Percentiles rank a stretch among this genome's conserved stretches.
phyloP scores from a whole-genome alignment of 2,797 vertebrate genomes.

The Enteromius paludinosus region DNA sequence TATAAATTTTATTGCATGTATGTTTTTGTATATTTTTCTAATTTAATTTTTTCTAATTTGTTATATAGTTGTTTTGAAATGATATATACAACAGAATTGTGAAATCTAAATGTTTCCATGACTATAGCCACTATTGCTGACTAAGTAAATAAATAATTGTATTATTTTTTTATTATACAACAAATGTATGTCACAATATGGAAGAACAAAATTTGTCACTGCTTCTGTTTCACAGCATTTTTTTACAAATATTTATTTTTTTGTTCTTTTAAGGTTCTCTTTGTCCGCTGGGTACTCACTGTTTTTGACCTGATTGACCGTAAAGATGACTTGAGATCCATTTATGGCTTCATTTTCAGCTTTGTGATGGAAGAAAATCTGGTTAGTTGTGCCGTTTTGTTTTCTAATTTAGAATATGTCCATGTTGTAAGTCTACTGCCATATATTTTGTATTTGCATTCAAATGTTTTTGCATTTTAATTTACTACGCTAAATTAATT shows the following conservation, averaged over 20 bases:
- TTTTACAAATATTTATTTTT: background rate
- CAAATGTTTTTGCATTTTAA: background rate
- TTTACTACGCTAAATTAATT: background rate
- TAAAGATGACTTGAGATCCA: conserved; percentile 86
- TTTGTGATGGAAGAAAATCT: conserved; percentile 86
- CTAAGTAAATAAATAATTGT: too few species aligned
- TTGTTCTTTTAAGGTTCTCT: conserved; percentile 80
- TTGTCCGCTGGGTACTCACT: conserved; percentile 91
- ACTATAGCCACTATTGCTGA: too few species aligned
- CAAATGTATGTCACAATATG: background rate
- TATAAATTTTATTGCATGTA: too few species aligned
- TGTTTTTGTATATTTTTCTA: background rate
- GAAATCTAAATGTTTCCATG: too few species aligned
- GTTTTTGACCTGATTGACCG: conserved; percentile 91
- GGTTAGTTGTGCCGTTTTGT: conserved; percentile 70
- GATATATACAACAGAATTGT: too few species aligned
- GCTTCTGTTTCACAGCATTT: background rate
- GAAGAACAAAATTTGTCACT: background rate
- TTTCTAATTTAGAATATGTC: conserved; percentile 58
- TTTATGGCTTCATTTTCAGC: conserved; percentile 94
- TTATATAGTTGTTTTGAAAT: too few species aligned
- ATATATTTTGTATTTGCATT: background rate
- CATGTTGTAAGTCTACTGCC: background rate
- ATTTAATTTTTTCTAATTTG: too few species aligned
- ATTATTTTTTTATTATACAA: background rate